phyloP scores from a whole-genome alignment of 2,797 vertebrate species.

The Pantherophis alleghaniensis region DNA sequence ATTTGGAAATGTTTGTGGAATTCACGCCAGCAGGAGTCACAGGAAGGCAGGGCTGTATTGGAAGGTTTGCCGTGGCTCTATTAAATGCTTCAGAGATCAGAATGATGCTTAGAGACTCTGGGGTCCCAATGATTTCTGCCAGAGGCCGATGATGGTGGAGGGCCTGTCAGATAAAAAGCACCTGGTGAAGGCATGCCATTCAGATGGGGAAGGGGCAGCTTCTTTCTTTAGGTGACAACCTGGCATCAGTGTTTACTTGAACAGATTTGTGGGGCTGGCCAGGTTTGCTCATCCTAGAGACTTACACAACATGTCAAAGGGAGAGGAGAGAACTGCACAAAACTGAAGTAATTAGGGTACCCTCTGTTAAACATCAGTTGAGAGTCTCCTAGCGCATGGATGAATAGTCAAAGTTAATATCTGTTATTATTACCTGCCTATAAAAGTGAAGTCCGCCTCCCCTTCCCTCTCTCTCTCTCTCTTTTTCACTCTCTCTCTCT shows the following conservation, averaged over 20 bases:
- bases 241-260: slow-evolving; percentile 22
- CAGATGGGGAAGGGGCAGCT: slow-evolving; percentile 21
- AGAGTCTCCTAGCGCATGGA: neutral
- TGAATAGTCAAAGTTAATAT: neutral
- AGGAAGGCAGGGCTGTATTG: slow-evolving; percentile 10
- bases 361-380: slow-evolving; percentile 6
- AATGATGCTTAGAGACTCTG: neutral
- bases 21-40: slow-evolving; percentile 47
- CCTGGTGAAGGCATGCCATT: neutral
- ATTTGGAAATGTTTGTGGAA: slow-evolving; percentile 64
- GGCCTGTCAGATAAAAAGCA: neutral
- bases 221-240: slow-evolving; percentile 19
- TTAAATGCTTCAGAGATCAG: slow-evolving; percentile 38
- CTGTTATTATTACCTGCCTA: neutral
- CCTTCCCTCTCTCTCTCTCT: too few species aligned
- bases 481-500: neutral
- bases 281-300: neutral
- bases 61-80: slow-evolving; percentile 40
- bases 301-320: slow-evolving; percentile 1
- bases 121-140: slow-evolving; percentile 8
- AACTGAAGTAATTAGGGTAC: slow-evolving; percentile 1
- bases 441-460: neutral
- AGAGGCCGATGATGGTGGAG: slow-evolving; percentile 8
- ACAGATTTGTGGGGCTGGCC: slow-evolving; percentile 21
- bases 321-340: neutral